phyloP scores from a whole-genome alignment of 2,888 invertebrate genomes.

The Laothoe populi region DNA sequence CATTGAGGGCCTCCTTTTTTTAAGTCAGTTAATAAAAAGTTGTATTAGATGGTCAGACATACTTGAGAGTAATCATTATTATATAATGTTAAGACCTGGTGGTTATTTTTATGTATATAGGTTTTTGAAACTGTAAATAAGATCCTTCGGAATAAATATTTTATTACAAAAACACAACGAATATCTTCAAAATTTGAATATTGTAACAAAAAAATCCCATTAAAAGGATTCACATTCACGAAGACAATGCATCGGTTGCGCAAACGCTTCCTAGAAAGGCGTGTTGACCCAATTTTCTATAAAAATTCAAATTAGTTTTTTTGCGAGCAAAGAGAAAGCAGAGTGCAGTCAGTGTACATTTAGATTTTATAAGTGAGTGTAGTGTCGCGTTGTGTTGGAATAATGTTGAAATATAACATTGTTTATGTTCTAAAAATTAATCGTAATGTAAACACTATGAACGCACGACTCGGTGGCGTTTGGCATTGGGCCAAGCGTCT shows the following conservation, averaged over 20 bases:
- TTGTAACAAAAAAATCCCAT: conserved; percentile 29
- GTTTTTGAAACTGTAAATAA: not conserved
- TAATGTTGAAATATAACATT: conserved; percentile 49
- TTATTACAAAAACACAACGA: not conserved
- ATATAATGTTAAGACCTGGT: too few relatives aligned
- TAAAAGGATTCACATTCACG: conserved; percentile 35
- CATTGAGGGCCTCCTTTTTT: too few relatives aligned
- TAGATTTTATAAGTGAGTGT: conserved; percentile 70
- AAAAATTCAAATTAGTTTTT: conserved; percentile 81
- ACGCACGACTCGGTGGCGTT: conserved; percentile 46
- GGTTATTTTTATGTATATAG: not conserved
- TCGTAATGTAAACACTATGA: conserved; percentile 51
- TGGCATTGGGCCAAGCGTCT: conserved; percentile 56
- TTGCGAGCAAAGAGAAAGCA: conserved; percentile 79
- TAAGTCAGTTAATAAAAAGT: too few relatives aligned
- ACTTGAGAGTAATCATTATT: too few relatives aligned
- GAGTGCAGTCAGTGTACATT: conserved; percentile 58
- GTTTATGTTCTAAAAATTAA: conserved; percentile 53
- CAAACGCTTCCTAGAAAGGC: conserved; percentile 67
- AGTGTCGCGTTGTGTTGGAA: conserved; percentile 56
- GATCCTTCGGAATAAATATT: not conserved
- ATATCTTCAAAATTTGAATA: not conserved
- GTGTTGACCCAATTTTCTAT: conserved; percentile 74
- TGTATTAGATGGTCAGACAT: too few relatives aligned
- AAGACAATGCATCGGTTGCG: conserved; percentile 46